phyloP scores from a whole-genome alignment of 1,140 invertebrate species.

The Apolygus lucorum region DNA sequence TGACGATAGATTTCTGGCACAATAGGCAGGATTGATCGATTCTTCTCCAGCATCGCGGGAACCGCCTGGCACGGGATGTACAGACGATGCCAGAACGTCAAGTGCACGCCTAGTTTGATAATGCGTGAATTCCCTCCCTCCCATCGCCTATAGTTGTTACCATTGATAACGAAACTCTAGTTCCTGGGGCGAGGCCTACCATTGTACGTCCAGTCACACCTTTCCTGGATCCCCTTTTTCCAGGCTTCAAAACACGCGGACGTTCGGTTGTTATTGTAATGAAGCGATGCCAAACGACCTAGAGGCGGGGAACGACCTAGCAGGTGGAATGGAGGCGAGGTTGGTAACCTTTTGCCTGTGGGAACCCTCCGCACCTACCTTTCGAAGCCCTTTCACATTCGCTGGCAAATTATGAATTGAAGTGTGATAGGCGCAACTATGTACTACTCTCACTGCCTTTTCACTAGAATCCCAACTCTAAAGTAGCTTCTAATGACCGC shows the following conservation, averaged over 20 bases:
- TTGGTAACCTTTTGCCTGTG: constrained; percentile 10
- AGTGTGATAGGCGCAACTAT: no score
- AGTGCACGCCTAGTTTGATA: not conserved
- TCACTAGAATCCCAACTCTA: not conserved
- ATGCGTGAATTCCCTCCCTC: constrained; percentile 1
- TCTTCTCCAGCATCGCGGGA: not conserved
- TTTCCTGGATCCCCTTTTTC: not conserved
- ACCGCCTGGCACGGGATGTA: not conserved
- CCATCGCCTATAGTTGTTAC: not conserved
- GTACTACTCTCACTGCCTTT: no score
- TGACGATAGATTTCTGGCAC: not conserved
- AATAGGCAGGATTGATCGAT: not conserved
- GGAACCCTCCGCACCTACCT: not conserved
- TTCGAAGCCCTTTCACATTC: not conserved
- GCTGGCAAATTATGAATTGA: not conserved
- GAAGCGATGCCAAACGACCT: not conserved
- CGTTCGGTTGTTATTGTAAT: constrained; percentile 14
- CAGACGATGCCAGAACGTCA: not conserved
- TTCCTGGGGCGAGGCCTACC: constrained; percentile 2
- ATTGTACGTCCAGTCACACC: constrained; percentile 9
- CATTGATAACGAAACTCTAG: not conserved
- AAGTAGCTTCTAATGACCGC: not conserved
- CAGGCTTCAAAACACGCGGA: not conserved
- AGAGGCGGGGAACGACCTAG: not conserved
- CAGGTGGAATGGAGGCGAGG: not conserved